phyloP scores from a whole-genome alignment of 2,797 vertebrate species.

The Pseudocheirus occidentalis region DNA sequence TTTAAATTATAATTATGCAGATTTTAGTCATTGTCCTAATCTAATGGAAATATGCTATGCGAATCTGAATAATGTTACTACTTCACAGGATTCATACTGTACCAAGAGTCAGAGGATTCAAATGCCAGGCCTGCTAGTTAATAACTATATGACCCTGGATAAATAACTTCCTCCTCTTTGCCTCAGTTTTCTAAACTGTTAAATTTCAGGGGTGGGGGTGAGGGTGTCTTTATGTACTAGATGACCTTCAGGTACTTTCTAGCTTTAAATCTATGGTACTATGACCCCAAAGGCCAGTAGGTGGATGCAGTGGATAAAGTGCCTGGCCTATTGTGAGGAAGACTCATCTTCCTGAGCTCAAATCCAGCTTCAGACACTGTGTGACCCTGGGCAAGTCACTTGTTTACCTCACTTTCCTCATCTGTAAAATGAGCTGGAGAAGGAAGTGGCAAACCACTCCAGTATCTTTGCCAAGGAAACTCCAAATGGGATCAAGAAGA shows the following conservation, averaged over 20 bases:
- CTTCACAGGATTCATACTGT: neutral
- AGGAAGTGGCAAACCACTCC: neutral
- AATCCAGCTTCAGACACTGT: neutral
- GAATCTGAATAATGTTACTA: neutral
- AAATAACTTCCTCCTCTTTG: constrained; percentile 23
- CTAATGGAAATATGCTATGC: neutral
- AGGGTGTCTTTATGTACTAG: neutral
- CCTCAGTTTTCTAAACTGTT: constrained; percentile 39
- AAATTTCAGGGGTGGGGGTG: neutral
- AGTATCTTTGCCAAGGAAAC: neutral
- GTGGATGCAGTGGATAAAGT: neutral
- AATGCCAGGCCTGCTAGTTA: neutral
- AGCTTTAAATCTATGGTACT: neutral
- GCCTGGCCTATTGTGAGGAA: neutral
- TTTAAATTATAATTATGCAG: neutral
- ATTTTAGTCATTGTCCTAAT: neutral
- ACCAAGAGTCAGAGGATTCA: neutral
- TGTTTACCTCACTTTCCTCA: neutral
- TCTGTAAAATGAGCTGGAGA: neutral
- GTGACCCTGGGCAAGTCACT: neutral
- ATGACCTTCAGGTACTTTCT: neutral
- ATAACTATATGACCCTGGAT: neutral
- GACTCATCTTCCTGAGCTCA: neutral
- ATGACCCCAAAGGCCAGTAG: neutral
- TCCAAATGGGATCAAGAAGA: neutral